These are phyloP conservation scores for Oncorhynchus mykiss DNA, from an alignment of 2,113 vertebrate genomes.

Conservation along the genomic window DNA sequence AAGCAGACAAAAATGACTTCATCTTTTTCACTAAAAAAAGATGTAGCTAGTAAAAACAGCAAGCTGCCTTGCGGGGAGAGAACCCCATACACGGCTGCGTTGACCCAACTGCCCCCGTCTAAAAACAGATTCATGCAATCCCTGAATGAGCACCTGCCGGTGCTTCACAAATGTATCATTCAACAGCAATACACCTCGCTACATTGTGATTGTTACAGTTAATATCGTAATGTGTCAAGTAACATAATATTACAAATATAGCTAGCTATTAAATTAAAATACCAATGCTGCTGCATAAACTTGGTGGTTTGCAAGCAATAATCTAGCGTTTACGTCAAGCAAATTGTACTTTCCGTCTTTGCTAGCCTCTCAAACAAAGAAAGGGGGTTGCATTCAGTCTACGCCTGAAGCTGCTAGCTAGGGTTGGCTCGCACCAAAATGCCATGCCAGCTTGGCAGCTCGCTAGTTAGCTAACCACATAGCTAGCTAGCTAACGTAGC, in stretches of 20 bases:
- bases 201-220: background rate
- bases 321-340: too few relatives aligned
- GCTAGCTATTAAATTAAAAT: too few relatives aligned
- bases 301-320: too few relatives aligned
- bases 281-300: too few relatives aligned
- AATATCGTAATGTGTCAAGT: background rate
- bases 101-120: background rate
- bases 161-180: background rate
- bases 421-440: too few relatives aligned
- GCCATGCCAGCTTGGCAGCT: too few relatives aligned
- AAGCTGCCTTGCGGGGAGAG: background rate
- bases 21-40: too few relatives aligned
- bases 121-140: background rate
- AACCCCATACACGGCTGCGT: conserved; percentile 16
- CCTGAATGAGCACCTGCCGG: background rate
- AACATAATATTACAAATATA: background rate
- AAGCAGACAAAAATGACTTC: background rate
- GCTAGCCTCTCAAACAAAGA: too few relatives aligned
- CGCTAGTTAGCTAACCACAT: too few relatives aligned
- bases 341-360: too few relatives aligned
- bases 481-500: background rate
- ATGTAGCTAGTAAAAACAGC: background rate
- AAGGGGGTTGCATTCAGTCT: too few relatives aligned
- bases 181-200: background rate
- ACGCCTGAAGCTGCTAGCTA: too few relatives aligned